Evolutionary conservation across 1,140 invertebrate species (phyloP).

Genomic region (Psilanteris sp.): DNA sequence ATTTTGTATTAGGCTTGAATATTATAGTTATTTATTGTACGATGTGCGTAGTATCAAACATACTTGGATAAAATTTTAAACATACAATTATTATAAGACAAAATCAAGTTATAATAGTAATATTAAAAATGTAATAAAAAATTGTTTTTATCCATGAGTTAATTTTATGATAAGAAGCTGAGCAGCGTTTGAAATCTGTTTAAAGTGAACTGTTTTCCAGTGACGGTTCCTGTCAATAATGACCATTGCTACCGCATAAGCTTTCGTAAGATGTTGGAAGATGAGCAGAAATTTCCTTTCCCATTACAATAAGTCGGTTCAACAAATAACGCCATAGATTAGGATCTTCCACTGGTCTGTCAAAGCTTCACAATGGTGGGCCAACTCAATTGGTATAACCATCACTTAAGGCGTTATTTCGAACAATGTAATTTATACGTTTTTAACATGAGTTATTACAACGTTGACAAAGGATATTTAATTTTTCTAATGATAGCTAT

Average conservation of each 20-base stretch:
- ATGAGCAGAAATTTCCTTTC: conserved; percentile 44
- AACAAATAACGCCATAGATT: conserved; percentile 48
- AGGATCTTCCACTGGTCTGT: conserved; percentile 43
- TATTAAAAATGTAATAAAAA: too few species aligned
- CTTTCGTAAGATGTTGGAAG: conserved; percentile 33
- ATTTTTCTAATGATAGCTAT: too few species aligned
- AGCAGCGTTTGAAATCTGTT: too few species aligned
- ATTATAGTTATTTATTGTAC: too few species aligned
- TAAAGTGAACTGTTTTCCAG: conserved; percentile 21
- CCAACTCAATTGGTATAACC: conserved; percentile 16
- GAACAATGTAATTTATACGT: conserved; percentile 4
- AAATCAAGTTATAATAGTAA: too few species aligned
- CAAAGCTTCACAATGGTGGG: conserved; percentile 19
- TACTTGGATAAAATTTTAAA: too few species aligned
- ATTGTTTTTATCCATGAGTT: too few species aligned
- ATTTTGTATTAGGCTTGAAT: too few species aligned
- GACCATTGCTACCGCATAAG: conserved; percentile 12
- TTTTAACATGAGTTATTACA: conserved; percentile 5
- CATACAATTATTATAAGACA: too few species aligned
- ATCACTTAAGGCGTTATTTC: conserved; percentile 11
- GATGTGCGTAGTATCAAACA: too few species aligned
- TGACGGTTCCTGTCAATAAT: conserved; percentile 24
- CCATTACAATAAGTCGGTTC: conserved; percentile 42
- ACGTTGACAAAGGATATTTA: background rate
- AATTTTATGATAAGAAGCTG: too few species aligned